Evolutionary conservation across 2,797 vertebrate genomes (phyloP).

Genomic region (Botia almorhae): DNA sequence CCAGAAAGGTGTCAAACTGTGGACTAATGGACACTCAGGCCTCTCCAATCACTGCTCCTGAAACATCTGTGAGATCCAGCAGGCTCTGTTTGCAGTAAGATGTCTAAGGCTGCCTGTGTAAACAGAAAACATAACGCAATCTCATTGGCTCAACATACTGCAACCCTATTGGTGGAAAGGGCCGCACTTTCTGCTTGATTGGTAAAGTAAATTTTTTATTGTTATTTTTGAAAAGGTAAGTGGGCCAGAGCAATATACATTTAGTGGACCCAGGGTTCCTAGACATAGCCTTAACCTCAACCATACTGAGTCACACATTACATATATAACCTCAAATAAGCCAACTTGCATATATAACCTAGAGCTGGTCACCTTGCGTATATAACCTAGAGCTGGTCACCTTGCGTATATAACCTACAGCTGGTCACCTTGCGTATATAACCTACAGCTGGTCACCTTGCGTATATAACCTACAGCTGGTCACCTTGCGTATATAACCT

Average conservation of each 20-base stretch:
- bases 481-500: background rate
- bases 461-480: too few relatives aligned
- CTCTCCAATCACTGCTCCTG: constrained; percentile 47
- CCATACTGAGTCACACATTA: background rate
- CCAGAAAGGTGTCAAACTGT: constrained; percentile 46
- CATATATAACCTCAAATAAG: too few relatives aligned
- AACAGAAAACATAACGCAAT: constrained; percentile 43
- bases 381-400: too few relatives aligned
- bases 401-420: too few relatives aligned
- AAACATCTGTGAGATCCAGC: constrained; percentile 53
- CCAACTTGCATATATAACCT: too few relatives aligned
- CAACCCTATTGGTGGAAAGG: background rate
- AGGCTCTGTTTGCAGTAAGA: constrained; percentile 42
- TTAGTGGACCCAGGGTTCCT: background rate
- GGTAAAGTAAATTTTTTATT: background rate
- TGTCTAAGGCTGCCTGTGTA: too few relatives aligned
- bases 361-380: too few relatives aligned
- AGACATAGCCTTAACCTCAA: background rate
- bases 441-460: too few relatives aligned
- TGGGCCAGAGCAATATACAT: background rate
- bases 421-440: too few relatives aligned
- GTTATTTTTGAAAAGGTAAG: background rate
- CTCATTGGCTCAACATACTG: constrained; percentile 2
- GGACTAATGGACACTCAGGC: constrained; percentile 18
- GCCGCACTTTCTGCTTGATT: background rate